phyloP scores from a whole-genome alignment of 2,888 invertebrate genomes.

The Tetrapedia diversipes region DNA sequence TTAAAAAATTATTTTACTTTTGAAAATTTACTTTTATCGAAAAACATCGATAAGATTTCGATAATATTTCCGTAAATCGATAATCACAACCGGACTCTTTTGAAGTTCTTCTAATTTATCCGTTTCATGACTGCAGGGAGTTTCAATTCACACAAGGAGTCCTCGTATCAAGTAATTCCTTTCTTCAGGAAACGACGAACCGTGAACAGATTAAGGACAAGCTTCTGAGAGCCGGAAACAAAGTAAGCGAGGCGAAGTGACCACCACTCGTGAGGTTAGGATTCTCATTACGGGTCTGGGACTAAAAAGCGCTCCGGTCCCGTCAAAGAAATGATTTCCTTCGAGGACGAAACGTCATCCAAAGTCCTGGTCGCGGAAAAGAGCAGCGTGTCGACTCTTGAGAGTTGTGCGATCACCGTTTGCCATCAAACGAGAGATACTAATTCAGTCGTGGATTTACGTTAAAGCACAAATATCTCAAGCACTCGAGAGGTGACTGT shows the following conservation, averaged over 20 bases:
- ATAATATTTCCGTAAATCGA: no score
- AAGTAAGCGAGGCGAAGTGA: constrained; percentile 36
- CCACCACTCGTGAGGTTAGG: neutral
- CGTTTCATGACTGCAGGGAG: neutral
- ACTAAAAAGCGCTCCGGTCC: neutral
- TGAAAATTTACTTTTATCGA: no score
- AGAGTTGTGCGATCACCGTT: neutral
- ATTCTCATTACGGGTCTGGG: constrained; percentile 10
- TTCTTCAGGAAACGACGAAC: neutral
- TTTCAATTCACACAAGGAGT: neutral
- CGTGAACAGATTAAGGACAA: neutral
- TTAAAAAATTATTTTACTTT: no score
- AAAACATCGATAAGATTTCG: no score
- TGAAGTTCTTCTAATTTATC: neutral
- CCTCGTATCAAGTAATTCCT: no score
- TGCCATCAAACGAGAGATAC: neutral
- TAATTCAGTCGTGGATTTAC: neutral
- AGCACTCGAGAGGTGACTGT: no score
- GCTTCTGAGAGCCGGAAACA: constrained; percentile 25
- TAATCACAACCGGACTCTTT: no score
- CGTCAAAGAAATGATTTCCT: constrained; percentile 49
- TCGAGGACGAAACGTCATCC: constrained; percentile 13
- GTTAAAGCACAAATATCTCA: no score
- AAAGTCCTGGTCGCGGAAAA: neutral
- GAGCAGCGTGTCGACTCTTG: neutral